These are phyloP conservation scores for Peromyscus californicus DNA, from an alignment of 2,113 vertebrate species.

Conservation along the genomic window DNA sequence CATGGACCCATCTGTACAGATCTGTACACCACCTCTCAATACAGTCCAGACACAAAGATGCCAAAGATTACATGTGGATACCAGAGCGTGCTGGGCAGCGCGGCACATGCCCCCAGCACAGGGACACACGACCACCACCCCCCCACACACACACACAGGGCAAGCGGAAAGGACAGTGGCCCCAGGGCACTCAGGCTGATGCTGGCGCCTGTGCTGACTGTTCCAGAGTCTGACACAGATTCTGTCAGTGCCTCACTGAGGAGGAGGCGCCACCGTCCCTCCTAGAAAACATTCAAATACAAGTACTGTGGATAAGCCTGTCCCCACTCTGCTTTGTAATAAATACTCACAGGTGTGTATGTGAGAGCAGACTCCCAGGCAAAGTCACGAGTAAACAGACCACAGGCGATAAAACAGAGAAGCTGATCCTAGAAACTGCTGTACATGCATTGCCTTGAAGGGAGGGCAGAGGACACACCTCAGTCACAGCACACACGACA, in stretches of 20 bases:
- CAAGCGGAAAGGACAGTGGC: slow-evolving; percentile 46
- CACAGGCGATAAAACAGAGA: slow-evolving; percentile 33
- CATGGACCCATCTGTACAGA: slow-evolving; percentile 79
- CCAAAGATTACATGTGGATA: slow-evolving; percentile 80
- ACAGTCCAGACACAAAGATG: slow-evolving; percentile 70
- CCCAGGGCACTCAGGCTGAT: not conserved
- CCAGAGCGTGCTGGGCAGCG: slow-evolving; percentile 75
- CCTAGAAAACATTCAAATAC: slow-evolving; percentile 63
- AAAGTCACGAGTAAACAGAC: slow-evolving; percentile 57
- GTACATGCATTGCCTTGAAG: not conserved
- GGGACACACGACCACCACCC: slow-evolving; percentile 34
- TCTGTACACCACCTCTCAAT: slow-evolving; percentile 73
- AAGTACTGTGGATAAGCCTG: slow-evolving; percentile 52
- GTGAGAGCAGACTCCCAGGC: slow-evolving; percentile 32
- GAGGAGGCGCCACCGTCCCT: not conserved
- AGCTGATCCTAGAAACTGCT: slow-evolving; percentile 54
- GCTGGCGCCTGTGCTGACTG: not conserved
- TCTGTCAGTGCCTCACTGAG: not conserved
- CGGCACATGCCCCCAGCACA: slow-evolving; percentile 73
- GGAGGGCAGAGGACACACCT: slow-evolving; percentile 38
- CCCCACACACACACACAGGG: not conserved
- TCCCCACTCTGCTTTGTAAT: slow-evolving; percentile 28
- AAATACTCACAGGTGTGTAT: slow-evolving; percentile 50
- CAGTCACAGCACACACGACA: slow-evolving; percentile 47
- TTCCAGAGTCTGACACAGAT: slow-evolving; percentile 5